Percentiles rank a stretch among this genome's conserved stretches.
These are phyloP conservation scores for Aythya baeri DNA, from an alignment of 2,113 vertebrate species.

Conservation along the genomic window DNA sequence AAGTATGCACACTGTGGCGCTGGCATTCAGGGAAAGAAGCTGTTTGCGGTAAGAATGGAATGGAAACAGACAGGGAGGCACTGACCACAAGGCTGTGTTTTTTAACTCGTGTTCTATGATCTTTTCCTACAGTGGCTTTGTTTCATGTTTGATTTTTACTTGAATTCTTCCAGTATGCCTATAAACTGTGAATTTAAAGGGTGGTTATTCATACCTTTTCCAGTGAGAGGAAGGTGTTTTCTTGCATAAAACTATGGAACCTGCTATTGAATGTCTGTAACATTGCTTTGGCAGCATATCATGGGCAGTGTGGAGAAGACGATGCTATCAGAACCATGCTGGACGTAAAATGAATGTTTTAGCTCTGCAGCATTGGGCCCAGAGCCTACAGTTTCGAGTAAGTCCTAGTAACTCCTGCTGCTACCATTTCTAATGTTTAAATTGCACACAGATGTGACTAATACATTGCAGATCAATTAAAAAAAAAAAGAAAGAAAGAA, in stretches of 20 bases:
- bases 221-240: not conserved
- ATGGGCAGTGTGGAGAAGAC: constrained; percentile 82
- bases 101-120: not conserved
- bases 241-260: not conserved
- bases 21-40: constrained; percentile 72
- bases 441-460: accelerated
- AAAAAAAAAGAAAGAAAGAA: not conserved
- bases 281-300: constrained; percentile 71
- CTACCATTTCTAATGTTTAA: not conserved
- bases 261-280: not conserved
- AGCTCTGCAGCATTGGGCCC: constrained; percentile 77
- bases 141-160: not conserved
- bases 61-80: not conserved
- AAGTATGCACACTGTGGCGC: constrained; percentile 74
- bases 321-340: constrained; percentile 22
- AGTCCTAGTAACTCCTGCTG: constrained; percentile 3
- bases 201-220: not conserved
- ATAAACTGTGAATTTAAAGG: not conserved
- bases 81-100: not conserved
- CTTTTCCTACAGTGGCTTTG: not conserved
- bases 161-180: not conserved
- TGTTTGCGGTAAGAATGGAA: constrained; percentile 75
- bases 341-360: constrained; percentile 58
- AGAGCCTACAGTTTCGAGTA: constrained; percentile 81
- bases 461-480: not conserved